phyloP scores from a whole-genome alignment of 2,888 invertebrate genomes.

The Sthenelais limicola region DNA sequence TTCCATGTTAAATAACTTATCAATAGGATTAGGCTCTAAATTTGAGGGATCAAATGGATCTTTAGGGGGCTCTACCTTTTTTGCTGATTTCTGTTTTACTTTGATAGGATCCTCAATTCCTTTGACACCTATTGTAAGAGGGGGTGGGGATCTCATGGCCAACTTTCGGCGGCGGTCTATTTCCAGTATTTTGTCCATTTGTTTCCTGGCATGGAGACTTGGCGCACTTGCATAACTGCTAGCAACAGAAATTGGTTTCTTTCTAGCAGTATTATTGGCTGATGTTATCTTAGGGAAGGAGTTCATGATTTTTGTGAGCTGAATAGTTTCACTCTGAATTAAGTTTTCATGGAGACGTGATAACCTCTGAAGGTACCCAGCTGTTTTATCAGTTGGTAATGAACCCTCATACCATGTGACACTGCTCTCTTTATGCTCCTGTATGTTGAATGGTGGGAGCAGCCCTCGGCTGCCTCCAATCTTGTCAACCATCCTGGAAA shows the following conservation, averaged over 20 bases:
- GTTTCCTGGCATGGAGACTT: background rate
- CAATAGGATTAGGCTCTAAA: slow-evolving; percentile 22
- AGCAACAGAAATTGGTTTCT: background rate
- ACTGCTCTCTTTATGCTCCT: no score
- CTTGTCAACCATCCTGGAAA: no score
- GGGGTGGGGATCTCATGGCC: background rate
- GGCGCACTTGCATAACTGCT: background rate
- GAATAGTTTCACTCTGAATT: slow-evolving; percentile 3
- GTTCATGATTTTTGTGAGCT: background rate
- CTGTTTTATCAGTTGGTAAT: slow-evolving; percentile 16
- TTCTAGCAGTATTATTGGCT: no score
- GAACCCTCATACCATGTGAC: no score
- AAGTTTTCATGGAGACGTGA: slow-evolving; percentile 10
- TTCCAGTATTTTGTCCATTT: slow-evolving; percentile 14
- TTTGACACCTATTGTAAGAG: slow-evolving; percentile 13
- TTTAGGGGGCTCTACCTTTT: background rate
- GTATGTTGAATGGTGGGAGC: no score
- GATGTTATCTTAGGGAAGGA: no score
- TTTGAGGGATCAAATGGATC: slow-evolving; percentile 18
- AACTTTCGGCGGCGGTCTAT: background rate
- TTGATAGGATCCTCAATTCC: slow-evolving; percentile 11
- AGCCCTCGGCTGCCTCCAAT: no score
- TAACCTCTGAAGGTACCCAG: slow-evolving; percentile 26
- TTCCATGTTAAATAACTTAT: slow-evolving; percentile 24
- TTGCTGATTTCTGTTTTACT: background rate